phyloP scores from a whole-genome alignment of 1,140 invertebrate genomes.

The Eriocheir sinensis region DNA sequence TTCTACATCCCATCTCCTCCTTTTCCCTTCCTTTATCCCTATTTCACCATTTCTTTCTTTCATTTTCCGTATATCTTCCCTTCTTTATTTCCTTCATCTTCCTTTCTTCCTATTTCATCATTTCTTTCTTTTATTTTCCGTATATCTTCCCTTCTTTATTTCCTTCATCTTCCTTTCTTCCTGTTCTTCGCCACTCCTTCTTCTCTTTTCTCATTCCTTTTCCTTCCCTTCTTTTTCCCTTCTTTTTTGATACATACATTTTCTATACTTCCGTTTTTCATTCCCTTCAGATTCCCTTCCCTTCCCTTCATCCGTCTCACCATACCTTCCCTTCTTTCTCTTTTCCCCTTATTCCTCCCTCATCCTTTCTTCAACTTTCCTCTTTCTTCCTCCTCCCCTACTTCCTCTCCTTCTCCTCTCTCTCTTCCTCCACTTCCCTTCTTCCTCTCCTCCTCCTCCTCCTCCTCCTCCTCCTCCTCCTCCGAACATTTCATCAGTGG shows the following conservation, averaged over 20 bases:
- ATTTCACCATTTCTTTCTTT: not conserved
- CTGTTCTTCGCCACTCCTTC: too few species aligned
- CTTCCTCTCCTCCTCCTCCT: not conserved
- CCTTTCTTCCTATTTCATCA: not conserved
- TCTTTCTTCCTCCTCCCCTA: not conserved
- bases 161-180: too few species aligned
- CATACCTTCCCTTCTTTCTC: not conserved
- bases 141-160: not conserved
- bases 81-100: not conserved
- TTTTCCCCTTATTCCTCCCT: not conserved
- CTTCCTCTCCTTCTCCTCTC: not conserved
- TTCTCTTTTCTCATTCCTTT: too few species aligned
- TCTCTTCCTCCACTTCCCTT: not conserved
- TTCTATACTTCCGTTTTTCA: too few species aligned
- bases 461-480: too few species aligned
- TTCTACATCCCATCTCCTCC: too few species aligned
- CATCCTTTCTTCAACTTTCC: not conserved
- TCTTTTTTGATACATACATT: too few species aligned
- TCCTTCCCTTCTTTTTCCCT: too few species aligned
- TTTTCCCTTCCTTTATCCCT: too few species aligned
- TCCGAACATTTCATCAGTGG: too few species aligned
- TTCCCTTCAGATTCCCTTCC: too few species aligned
- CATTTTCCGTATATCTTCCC: too few species aligned
- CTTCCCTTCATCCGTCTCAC: not conserved
- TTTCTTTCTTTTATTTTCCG: not conserved